These are phyloP conservation scores for Magallana angulata DNA, from an alignment of 1,140 invertebrate species.

Conservation along the genomic window DNA sequence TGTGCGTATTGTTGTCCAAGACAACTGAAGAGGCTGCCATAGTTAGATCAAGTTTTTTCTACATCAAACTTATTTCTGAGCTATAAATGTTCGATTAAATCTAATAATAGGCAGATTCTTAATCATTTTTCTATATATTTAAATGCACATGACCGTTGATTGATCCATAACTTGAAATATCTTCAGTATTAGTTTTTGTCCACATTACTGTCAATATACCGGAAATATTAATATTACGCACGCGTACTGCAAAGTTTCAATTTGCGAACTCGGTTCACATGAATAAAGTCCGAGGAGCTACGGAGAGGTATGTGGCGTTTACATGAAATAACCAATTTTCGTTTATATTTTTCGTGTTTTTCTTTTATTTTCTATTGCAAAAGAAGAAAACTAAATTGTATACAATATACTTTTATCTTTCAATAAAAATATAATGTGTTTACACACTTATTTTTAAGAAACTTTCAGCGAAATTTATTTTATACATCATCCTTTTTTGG, in stretches of 20 bases:
- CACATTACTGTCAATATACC: not conserved
- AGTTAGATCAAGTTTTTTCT: not conserved
- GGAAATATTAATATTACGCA: not conserved
- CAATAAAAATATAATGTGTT: no score
- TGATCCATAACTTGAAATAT: no score
- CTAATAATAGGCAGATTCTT: not conserved
- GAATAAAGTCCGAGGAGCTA: not conserved
- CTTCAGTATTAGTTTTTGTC: not conserved
- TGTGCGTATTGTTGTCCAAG: constrained; percentile 35
- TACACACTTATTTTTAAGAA: no score
- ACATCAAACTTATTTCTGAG: no score
- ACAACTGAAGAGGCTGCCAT: not conserved
- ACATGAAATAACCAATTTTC: not conserved
- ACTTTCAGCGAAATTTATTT: no score
- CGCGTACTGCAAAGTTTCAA: not conserved
- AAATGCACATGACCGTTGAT: constrained; percentile 21
- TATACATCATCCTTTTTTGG: constrained; percentile 34
- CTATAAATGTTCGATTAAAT: not conserved
- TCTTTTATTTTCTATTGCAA: not conserved
- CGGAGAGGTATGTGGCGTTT: not conserved
- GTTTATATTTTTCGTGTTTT: not conserved
- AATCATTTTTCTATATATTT: not conserved
- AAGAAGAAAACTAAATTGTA: no score
- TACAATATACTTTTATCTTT: no score
- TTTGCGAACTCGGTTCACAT: not conserved